Conservation (phyloP, 2,797 vertebrate species). For the Sebastes matsubarae region DNA sequence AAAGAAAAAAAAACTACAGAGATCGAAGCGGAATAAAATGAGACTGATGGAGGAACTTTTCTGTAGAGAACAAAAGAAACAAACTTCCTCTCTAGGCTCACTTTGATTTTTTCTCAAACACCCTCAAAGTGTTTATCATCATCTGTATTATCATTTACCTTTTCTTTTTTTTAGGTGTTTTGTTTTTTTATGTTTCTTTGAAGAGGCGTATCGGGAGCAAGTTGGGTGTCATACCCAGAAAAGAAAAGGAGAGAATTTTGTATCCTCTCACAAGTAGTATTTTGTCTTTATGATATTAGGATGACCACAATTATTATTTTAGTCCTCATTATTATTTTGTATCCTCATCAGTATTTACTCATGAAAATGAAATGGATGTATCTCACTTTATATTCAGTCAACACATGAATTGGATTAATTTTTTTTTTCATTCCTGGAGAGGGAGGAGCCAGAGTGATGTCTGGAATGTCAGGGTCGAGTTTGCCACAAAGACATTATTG, state of each 20-base stretch:
- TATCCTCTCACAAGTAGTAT: slow-evolving; percentile 70
- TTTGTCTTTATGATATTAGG: slow-evolving; percentile 71
- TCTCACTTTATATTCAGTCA: slow-evolving; percentile 69
- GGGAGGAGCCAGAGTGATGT: slow-evolving; percentile 69
- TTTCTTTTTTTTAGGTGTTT: slow-evolving; percentile 31
- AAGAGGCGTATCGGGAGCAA: slow-evolving; percentile 56
- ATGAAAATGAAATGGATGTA: slow-evolving; percentile 75
- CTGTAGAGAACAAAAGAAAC: slow-evolving; percentile 65
- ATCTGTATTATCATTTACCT: slow-evolving; percentile 60
- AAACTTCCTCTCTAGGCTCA: slow-evolving; percentile 70
- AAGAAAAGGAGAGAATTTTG: slow-evolving; percentile 45
- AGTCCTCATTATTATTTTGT: slow-evolving; percentile 76
- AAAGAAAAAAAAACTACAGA: slow-evolving; percentile 33
- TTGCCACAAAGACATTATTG: slow-evolving; percentile 86
- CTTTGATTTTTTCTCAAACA: slow-evolving; percentile 69
- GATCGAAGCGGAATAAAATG: slow-evolving; percentile 37
- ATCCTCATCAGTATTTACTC: slow-evolving; percentile 82
- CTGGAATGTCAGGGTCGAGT: slow-evolving; percentile 81
- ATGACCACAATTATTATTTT: slow-evolving; percentile 74
- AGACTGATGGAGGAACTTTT: slow-evolving; percentile 55
- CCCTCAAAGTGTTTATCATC: slow-evolving; percentile 67
- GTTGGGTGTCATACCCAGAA: slow-evolving; percentile 42
- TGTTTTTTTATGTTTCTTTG: slow-evolving; percentile 33
- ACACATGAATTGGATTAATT: slow-evolving; percentile 47
- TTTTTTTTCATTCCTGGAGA: slow-evolving; percentile 73